These are phyloP conservation scores for Trachymyrmex septentrionalis DNA, from an alignment of 1,140 invertebrate genomes.

Conservation along the genomic window DNA sequence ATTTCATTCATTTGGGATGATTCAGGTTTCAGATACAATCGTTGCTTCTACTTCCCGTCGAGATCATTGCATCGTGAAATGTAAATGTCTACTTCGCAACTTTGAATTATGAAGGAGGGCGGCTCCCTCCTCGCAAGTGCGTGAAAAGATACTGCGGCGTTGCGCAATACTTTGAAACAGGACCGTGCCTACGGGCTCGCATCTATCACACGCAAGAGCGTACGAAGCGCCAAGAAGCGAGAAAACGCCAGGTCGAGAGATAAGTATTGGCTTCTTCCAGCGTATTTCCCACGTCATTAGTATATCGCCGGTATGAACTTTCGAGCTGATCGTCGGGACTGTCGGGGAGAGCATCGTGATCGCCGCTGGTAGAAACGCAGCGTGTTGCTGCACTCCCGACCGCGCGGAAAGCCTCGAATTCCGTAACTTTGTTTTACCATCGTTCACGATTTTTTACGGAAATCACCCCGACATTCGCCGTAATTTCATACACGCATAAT, in stretches of 20 bases:
- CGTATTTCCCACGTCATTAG: slow-evolving; percentile 76
- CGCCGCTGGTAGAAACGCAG: slow-evolving; percentile 66
- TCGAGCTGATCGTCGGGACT: slow-evolving; percentile 64
- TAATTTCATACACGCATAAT: slow-evolving; percentile 43
- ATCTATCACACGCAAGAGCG: slow-evolving; percentile 53
- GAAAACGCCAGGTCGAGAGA: slow-evolving; percentile 58
- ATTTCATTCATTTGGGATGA: not conserved
- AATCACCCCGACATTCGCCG: not conserved
- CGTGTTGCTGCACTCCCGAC: slow-evolving; percentile 31
- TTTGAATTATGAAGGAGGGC: not conserved
- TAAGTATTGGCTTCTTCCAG: slow-evolving; percentile 65
- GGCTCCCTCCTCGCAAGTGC: not conserved
- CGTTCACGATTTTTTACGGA: not conserved
- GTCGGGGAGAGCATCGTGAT: slow-evolving; percentile 67
- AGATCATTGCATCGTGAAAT: not conserved
- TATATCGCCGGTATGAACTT: slow-evolving; percentile 70
- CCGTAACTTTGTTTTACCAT: slow-evolving; percentile 22
- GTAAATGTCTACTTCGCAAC: not conserved
- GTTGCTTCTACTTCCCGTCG: not conserved
- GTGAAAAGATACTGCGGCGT: not conserved
- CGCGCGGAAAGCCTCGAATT: slow-evolving; percentile 17
- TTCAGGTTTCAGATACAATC: not conserved
- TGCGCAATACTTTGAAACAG: slow-evolving; percentile 41
- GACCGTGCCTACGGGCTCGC: not conserved
- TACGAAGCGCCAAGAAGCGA: slow-evolving; percentile 39